These are phyloP conservation scores for Takifugu bimaculatus DNA, from an alignment of 2,113 vertebrate genomes.

Conservation along the genomic window DNA sequence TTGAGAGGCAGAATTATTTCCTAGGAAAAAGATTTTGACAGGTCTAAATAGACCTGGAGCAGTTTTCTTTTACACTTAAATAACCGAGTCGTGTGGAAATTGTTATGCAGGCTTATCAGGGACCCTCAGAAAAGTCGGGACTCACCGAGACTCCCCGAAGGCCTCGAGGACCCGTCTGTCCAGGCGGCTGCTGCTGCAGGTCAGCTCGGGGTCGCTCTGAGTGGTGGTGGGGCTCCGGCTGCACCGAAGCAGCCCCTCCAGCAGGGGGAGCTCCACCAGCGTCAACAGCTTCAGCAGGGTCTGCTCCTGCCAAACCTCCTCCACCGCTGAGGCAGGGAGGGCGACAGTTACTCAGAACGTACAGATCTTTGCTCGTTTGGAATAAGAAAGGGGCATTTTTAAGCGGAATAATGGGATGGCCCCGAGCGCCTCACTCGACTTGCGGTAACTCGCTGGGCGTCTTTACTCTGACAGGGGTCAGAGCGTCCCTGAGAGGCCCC, in stretches of 20 bases:
- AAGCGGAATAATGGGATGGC: not conserved
- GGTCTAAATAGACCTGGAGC: no score
- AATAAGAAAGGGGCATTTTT: no score
- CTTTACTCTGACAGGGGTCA: constrained; percentile 73
- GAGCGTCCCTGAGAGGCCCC: constrained; percentile 77
- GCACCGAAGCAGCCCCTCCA: constrained; percentile 84
- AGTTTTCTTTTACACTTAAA: no score
- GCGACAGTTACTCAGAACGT: no score
- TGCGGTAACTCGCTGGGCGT: constrained; percentile 71
- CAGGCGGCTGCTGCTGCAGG: constrained; percentile 82
- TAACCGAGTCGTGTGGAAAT: no score
- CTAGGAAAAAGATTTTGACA: no score
- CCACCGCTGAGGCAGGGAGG: constrained; percentile 74
- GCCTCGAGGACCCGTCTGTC: constrained; percentile 90
- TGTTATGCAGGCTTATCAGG: no score
- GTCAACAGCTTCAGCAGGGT: constrained; percentile 85
- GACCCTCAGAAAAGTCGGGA: not conserved
- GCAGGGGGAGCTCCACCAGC: constrained; percentile 88
- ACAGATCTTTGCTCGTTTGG: no score
- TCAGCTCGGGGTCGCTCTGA: constrained; percentile 61
- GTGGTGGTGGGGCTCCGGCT: constrained; percentile 43
- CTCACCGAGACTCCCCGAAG: constrained; percentile 88
- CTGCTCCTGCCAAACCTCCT: constrained; percentile 92
- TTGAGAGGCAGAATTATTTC: no score
- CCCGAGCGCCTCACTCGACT: constrained; percentile 68